Evolutionary conservation across 2,113 vertebrate genomes (phyloP), one percentile per base, ranked within the genome.

Genomic region (Periophthalmus modestus): DNA sequence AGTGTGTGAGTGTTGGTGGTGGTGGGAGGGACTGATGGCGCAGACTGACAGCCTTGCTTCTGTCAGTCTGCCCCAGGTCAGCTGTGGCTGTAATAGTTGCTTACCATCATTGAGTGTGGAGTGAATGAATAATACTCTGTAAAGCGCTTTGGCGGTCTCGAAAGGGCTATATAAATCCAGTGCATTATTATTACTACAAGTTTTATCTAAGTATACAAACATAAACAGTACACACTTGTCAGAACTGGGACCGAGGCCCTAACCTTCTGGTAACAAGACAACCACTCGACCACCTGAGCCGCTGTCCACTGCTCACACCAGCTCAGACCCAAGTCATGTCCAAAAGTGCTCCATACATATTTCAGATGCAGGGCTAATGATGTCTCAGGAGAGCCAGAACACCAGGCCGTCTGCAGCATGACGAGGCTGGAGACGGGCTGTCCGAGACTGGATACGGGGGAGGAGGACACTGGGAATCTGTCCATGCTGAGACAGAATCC

Each of bases 281-380:
- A 6, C 9, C 19, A n/a, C 52, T 55, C 19, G 2, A n/a, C 52
- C 50, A 48, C 3, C 47, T 48, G 12, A n/a, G 19, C 52, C 19
- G 21, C 50, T 52, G 15, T 55, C 52, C 57, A 15, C 4, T 28
- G 2, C 24, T 59, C 85, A 85, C 48, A 74, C 46, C 66, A 15
- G 65, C 68, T 58, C 77, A 73, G 23, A 59, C 23, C 69, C 75
- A 59, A 75, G 82, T 72, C 72, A 62, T 74, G 57, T 77, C 86
- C 88, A 65, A 78, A 83, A 84, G 18, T 66, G 78, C 78, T 68
- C 78, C 79, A 83, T 82, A 84, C 23, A 59, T 21, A 59, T 59
- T 59, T 75, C 34, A 39, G 77, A 88, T 82, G 74, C 46, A 1
- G 58, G 33, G 19, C 85, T 93, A 93, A 93, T 93, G 89, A 91